Conservation (phyloP, 64 coral and sea anemone genomes). For the Montipora foliosa region DNA sequence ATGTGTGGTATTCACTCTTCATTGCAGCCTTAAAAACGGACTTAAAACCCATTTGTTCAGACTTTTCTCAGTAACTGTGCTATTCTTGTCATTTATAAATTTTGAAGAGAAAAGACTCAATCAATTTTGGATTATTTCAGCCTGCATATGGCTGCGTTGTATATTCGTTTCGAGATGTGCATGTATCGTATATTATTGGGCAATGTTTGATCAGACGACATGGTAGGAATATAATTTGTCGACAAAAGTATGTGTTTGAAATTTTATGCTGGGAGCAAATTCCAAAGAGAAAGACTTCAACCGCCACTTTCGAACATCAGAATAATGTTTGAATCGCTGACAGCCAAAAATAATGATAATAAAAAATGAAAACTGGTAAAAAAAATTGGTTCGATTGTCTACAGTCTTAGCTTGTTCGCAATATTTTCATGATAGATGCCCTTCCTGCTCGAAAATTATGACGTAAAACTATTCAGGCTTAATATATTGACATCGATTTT, state of each 20-base stretch:
- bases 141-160: neutral
- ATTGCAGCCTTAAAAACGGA: neutral
- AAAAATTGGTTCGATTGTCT: neutral
- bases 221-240: neutral
- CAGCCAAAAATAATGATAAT: neutral
- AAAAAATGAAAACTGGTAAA: no score
- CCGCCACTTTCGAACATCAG: neutral
- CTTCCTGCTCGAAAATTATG: neutral
- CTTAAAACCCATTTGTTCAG: neutral
- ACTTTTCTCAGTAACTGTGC: no score
- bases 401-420: no score
- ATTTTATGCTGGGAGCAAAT: neutral
- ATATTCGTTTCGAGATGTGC: neutral
- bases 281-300: neutral
- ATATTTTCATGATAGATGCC: neutral
- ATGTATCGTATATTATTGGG: neutral
- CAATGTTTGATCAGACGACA: neutral
- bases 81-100: neutral
- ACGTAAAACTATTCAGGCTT: neutral
- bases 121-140: neutral
- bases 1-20: slow-evolving; percentile 24
- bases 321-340: neutral
- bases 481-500: neutral
- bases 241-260: neutral
- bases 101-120: neutral